Conservation (phyloP, 30 jellyfish, hydroid and myxozoan genomes). For the Aurelia sp. region DNA sequence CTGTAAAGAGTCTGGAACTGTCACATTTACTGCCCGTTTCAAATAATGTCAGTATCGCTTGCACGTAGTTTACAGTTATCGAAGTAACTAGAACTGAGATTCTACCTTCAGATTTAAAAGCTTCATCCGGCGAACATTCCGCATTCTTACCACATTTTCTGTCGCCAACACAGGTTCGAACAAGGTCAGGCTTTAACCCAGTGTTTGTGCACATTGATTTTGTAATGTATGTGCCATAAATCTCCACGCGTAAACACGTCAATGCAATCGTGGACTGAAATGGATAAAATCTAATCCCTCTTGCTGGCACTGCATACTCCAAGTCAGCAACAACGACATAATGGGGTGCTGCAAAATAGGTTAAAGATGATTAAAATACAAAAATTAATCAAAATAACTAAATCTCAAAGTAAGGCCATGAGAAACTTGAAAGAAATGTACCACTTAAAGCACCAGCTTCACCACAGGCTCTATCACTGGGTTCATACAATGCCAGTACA, state of each 20-base stretch:
- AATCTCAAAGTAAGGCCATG: too few relatives aligned
- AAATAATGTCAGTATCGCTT: too few relatives aligned
- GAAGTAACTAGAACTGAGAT: too few relatives aligned
- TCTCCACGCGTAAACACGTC: slow-evolving; percentile 79
- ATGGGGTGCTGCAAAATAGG: slow-evolving; percentile 35
- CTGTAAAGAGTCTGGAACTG: too few relatives aligned
- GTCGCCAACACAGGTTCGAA: slow-evolving; percentile 69
- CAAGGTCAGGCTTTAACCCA: slow-evolving; percentile 34
- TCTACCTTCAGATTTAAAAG: background rate
- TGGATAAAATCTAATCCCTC: slow-evolving; percentile 83
- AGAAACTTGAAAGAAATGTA: too few relatives aligned
- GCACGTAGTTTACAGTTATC: too few relatives aligned
- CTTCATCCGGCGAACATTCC: slow-evolving; percentile 37
- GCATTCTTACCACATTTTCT: slow-evolving; percentile 80
- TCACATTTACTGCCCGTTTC: too few relatives aligned
- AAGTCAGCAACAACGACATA: slow-evolving; percentile 31
- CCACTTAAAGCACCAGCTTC: too few relatives aligned
- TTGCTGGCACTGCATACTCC: slow-evolving; percentile 75
- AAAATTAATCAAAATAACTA: background rate
- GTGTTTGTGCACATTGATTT: slow-evolving; percentile 71
- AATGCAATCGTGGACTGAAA: slow-evolving; percentile 2
- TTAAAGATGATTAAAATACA: background rate
- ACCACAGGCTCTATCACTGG: too few relatives aligned
- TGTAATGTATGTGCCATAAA: slow-evolving; percentile 82
- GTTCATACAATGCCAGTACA: too few relatives aligned